A percentile compares a stretch with the other conserved stretches of the same genome.
Conservation (phyloP, 2,113 vertebrate genomes). For the Piaya cayana region DNA sequence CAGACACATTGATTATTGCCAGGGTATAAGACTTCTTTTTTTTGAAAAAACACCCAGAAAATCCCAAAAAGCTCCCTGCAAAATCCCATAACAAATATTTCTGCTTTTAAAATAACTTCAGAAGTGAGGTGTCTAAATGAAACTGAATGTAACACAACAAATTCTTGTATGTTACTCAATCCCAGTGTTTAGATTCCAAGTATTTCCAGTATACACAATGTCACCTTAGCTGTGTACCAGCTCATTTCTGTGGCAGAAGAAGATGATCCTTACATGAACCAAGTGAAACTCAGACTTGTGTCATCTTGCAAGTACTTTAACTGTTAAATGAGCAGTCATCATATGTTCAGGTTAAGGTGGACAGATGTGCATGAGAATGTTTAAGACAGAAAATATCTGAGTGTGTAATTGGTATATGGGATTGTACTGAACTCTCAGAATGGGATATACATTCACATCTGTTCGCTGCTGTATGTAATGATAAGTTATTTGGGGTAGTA, state of each 20-base stretch:
- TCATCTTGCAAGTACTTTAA: neutral
- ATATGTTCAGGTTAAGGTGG: neutral
- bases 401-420: neutral
- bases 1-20: neutral
- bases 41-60: no score
- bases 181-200: neutral
- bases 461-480: slow-evolving; percentile 10
- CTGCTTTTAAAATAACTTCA: neutral
- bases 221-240: neutral
- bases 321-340: neutral
- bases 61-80: no score
- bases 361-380: neutral
- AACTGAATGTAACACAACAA: neutral
- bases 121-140: neutral
- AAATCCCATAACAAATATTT: neutral
- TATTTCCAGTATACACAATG: neutral
- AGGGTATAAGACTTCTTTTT: neutral
- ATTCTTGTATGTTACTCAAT: neutral
- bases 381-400: slow-evolving; percentile 19
- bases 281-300: neutral
- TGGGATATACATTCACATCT: neutral
- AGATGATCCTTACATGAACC: neutral
- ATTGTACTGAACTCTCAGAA: neutral
- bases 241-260: neutral
- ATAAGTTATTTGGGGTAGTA: slow-evolving; percentile 38